These are phyloP conservation scores for Rhynchomys soricoides DNA, from an alignment of 2,113 vertebrate species.

Conservation along the genomic window DNA sequence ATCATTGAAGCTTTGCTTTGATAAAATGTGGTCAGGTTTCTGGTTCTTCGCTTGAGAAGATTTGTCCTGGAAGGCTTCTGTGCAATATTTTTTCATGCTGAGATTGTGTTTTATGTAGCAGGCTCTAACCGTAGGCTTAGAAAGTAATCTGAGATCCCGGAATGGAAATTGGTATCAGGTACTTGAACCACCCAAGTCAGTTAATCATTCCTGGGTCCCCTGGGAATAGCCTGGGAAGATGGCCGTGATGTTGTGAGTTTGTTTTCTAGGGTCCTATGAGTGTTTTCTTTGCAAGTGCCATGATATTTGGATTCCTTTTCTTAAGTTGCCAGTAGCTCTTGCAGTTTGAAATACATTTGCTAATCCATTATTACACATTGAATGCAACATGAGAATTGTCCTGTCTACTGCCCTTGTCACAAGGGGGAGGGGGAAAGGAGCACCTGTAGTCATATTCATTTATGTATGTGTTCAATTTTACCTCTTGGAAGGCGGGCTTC, in stretches of 20 bases:
- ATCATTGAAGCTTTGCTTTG: neutral
- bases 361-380: conserved; percentile 15
- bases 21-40: neutral
- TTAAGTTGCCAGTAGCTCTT: neutral
- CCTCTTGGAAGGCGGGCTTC: neutral
- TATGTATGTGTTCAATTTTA: neutral
- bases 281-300: neutral
- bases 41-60: neutral
- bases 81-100: neutral
- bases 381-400: neutral
- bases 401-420: neutral
- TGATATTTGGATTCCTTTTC: neutral
- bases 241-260: neutral
- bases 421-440: neutral
- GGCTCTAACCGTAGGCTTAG: neutral
- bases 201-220: neutral
- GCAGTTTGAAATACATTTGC: neutral
- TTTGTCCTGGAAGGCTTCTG: neutral
- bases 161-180: neutral
- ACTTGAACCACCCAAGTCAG: neutral
- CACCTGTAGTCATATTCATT: neutral
- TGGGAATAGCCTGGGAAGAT: neutral
- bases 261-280: neutral
- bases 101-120: neutral
- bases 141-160: neutral